Percentiles rank a stretch among this genome's conserved stretches.
phyloP scores from a whole-genome alignment of 2,888 invertebrate species.

The Tryphoninae sp. region DNA sequence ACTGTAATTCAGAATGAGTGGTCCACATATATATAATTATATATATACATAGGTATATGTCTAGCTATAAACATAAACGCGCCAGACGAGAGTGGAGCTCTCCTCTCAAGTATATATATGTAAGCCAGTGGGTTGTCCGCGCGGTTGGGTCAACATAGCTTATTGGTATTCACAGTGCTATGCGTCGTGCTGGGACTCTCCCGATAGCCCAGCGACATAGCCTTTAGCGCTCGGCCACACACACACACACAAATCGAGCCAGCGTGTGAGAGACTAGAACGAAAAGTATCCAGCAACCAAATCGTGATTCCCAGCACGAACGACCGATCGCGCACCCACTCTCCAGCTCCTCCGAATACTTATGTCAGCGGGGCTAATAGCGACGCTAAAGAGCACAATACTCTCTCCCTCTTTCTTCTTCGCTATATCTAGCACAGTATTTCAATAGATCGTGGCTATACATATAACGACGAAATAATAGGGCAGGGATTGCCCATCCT shows the following conservation, averaged over 20 bases:
- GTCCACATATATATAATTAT: too few species aligned
- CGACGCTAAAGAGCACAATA: constrained; percentile 68
- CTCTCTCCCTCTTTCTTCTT: constrained; percentile 15
- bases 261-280: constrained; percentile 16
- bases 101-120: constrained; percentile 62
- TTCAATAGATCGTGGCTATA: constrained; percentile 33
- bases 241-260: neutral
- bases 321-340: constrained; percentile 68
- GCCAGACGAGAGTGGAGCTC: constrained; percentile 22
- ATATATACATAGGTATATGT: constrained; percentile 4
- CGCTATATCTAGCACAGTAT: constrained; percentile 31
- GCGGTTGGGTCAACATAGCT: constrained; percentile 56
- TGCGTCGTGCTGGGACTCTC: constrained; percentile 66
- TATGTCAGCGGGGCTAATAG: constrained; percentile 69
- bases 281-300: constrained; percentile 63
- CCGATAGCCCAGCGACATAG: constrained; percentile 62
- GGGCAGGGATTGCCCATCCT: constrained; percentile 36
- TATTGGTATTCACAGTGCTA: constrained; percentile 72
- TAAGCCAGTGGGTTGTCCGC: constrained; percentile 72
- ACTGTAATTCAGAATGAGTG: too few species aligned
- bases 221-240: constrained; percentile 16
- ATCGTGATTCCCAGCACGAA: constrained; percentile 75
- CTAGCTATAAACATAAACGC: neutral
- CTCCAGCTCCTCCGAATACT: constrained; percentile 68
- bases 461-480: constrained; percentile 33